Evolutionary conservation across 2,797 vertebrate species (phyloP).

Genomic region (Lithobates sylvaticus): DNA sequence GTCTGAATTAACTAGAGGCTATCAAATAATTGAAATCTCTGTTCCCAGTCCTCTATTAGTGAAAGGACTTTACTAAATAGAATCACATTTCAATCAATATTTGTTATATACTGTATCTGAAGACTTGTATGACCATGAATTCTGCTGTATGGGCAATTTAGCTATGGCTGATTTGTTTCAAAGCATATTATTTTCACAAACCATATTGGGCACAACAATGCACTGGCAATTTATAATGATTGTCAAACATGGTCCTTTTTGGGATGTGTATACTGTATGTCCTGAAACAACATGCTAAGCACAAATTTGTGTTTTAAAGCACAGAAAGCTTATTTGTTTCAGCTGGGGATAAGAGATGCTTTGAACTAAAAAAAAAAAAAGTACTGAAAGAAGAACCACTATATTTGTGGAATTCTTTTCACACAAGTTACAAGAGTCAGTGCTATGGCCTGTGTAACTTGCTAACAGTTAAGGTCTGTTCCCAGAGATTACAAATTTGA

Average conservation of each 20-base stretch:
- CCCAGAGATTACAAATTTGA: constrained; percentile 23
- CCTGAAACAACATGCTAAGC: background rate
- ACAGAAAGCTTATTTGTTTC: background rate
- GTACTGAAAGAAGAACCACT: background rate
- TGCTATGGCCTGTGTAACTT: constrained; percentile 10
- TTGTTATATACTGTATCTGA: no score
- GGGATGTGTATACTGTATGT: constrained; percentile 1
- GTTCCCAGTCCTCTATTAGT: background rate
- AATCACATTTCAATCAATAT: background rate
- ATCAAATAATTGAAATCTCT: background rate
- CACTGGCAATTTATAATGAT: background rate
- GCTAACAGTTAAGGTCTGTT: constrained; percentile 55
- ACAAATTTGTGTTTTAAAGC: constrained; percentile 10
- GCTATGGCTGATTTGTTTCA: no score
- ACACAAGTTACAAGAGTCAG: constrained; percentile 13
- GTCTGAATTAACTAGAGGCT: background rate
- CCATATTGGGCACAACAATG: background rate
- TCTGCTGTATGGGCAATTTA: no score
- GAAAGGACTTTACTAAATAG: background rate
- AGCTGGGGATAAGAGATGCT: constrained; percentile 18
- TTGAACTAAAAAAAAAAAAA: constrained; percentile 23
- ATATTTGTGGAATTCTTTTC: constrained; percentile 18
- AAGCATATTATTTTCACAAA: no score
- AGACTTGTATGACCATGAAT: no score
- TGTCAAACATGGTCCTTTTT: constrained; percentile 6